Conservation (phyloP, 2,888 invertebrate genomes). For the Palloptera scutellata region DNA sequence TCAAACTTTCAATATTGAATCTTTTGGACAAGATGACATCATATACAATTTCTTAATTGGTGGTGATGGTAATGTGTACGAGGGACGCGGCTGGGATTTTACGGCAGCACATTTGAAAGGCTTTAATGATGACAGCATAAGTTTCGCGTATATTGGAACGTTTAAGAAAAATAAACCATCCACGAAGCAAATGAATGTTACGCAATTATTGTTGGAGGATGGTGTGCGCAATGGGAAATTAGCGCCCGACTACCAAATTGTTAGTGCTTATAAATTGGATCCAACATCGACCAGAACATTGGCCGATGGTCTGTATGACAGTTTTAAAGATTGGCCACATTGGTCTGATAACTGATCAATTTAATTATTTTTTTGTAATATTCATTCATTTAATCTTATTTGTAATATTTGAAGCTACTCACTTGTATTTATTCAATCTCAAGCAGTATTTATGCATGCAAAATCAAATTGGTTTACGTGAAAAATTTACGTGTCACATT, state of each 20-base stretch:
- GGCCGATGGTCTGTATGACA: constrained; percentile 71
- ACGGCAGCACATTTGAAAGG: constrained; percentile 76
- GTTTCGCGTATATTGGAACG: constrained; percentile 78
- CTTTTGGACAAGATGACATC: constrained; percentile 72
- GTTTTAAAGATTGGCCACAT: constrained; percentile 76
- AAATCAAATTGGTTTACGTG: too few species aligned
- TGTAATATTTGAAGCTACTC: too few species aligned
- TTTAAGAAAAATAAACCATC: constrained; percentile 68
- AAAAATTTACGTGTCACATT: too few species aligned
- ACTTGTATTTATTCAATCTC: too few species aligned
- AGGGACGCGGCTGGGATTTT: constrained; percentile 77
- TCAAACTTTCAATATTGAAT: constrained; percentile 76
- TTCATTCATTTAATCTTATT: constrained; percentile 7
- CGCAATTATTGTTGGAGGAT: constrained; percentile 69
- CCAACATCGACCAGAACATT: constrained; percentile 73
- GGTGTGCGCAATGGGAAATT: constrained; percentile 73
- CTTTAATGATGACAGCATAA: constrained; percentile 73
- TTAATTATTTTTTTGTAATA: neutral
- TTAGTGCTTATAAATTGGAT: constrained; percentile 73
- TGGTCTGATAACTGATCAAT: constrained; percentile 57
- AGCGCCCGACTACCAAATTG: constrained; percentile 70
- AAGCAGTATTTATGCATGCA: too few species aligned
- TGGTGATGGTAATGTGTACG: constrained; percentile 78
- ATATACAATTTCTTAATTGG: constrained; percentile 82
- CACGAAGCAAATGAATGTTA: constrained; percentile 69